Conservation (phyloP, 2,113 vertebrate species). For the Vulpes vulpes region DNA sequence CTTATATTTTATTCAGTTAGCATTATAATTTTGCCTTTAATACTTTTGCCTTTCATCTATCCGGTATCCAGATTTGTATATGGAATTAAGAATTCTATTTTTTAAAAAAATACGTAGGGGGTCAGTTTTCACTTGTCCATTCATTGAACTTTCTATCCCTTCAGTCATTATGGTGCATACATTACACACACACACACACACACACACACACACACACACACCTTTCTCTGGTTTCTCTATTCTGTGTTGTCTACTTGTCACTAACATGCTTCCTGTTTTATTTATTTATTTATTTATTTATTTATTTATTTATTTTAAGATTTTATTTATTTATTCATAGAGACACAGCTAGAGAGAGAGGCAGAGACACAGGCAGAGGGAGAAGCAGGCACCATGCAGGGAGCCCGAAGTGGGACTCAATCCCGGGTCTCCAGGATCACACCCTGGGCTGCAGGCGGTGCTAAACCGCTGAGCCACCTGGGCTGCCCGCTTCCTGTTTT, state of each 20-base stretch:
- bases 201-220: not conserved
- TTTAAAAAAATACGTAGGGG: not conserved
- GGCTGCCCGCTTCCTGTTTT: not conserved
- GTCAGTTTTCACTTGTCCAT: not conserved
- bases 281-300: no score
- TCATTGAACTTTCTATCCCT: not conserved
- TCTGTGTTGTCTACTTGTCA: not conserved
- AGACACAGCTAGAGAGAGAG: no score
- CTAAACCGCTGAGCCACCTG: no score
- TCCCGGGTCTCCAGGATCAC: no score
- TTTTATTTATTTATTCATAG: no score
- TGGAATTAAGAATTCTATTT: not conserved
- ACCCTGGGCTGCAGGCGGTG: no score
- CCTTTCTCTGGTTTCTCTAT: not conserved
- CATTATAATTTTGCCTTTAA: not conserved
- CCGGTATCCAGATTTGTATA: not conserved
- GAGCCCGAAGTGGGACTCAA: no score
- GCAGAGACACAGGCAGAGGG: no score
- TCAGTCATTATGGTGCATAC: no score
- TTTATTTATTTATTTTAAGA: no score
- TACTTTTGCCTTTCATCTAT: not conserved
- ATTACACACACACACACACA: not conserved
- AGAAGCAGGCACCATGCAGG: no score
- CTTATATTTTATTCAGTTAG: not conserved
- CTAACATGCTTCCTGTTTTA: not conserved